These are phyloP conservation scores for Elgaria multicarinata DNA, from an alignment of 2,113 vertebrate species.

Conservation along the genomic window DNA sequence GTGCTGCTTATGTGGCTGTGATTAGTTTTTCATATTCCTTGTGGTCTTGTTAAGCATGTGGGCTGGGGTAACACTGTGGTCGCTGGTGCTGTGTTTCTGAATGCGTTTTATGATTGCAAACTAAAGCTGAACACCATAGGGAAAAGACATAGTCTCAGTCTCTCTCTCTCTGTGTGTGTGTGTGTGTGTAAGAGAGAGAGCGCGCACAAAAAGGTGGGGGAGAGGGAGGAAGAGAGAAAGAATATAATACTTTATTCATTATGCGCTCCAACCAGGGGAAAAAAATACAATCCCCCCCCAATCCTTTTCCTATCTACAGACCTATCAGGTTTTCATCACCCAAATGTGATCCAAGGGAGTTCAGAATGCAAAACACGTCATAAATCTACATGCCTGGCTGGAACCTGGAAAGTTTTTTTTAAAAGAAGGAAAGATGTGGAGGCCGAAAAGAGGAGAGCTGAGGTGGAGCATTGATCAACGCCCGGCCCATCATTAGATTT, in stretches of 20 bases:
- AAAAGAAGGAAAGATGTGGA: constrained; percentile 16
- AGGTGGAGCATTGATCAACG: background rate
- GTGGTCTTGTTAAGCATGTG: constrained; percentile 22
- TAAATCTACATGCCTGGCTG: constrained; percentile 66
- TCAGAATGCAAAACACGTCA: constrained; percentile 54
- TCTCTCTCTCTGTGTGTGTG: background rate
- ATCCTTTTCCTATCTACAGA: constrained; percentile 46
- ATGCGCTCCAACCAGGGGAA: constrained; percentile 18
- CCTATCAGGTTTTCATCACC: constrained; percentile 68
- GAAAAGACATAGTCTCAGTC: constrained; percentile 40
- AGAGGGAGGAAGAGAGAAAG: constrained; percentile 11
- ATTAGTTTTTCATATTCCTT: constrained; percentile 28
- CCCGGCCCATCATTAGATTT: accelerated
- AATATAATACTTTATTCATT: constrained; percentile 6
- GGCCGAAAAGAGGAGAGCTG: constrained; percentile 20
- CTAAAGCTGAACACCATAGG: constrained; percentile 45
- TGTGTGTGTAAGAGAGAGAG: constrained; percentile 13
- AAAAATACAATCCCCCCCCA: background rate
- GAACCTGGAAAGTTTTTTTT: constrained; percentile 56
- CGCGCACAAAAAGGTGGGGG: no score
- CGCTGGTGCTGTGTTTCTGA: constrained; percentile 14
- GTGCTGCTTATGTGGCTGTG: constrained; percentile 36
- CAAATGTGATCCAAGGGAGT: constrained; percentile 62
- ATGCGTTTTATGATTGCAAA: constrained; percentile 14
- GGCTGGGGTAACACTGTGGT: constrained; percentile 11